phyloP scores from a whole-genome alignment of 30 jellyfish, hydroid and myxozoan genomes.

The Clytia hemisphaerica region DNA sequence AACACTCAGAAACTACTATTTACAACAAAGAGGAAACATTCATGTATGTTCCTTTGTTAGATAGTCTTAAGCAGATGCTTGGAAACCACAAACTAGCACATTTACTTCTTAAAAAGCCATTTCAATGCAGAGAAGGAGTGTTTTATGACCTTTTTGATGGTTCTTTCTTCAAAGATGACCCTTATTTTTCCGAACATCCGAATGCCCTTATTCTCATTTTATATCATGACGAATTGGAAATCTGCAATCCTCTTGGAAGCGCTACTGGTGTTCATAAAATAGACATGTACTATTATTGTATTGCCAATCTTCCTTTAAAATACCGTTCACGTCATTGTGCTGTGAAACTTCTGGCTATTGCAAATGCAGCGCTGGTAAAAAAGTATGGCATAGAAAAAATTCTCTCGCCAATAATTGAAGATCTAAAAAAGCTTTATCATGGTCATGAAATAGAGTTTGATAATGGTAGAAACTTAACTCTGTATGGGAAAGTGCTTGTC shows the following conservation, averaged over 20 bases:
- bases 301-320: neutral
- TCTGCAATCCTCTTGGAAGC: neutral
- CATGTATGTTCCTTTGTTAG: neutral
- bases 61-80: neutral
- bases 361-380: neutral
- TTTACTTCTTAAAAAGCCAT: neutral
- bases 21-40: neutral
- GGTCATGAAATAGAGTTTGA: neutral
- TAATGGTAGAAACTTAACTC: neutral
- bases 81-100: neutral
- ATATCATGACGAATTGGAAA: neutral
- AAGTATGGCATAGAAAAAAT: neutral
- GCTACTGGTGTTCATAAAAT: neutral
- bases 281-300: neutral
- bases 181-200: neutral
- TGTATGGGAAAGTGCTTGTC: conserved; percentile 21
- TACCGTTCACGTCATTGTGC: neutral
- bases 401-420: neutral
- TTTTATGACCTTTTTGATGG: neutral
- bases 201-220: neutral
- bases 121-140: neutral
- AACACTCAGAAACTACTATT: neutral
- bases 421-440: neutral
- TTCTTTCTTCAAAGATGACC: neutral
- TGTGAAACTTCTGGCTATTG: neutral